phyloP scores from a whole-genome alignment of 2,113 vertebrate genomes.

The Rallus limicola region DNA sequence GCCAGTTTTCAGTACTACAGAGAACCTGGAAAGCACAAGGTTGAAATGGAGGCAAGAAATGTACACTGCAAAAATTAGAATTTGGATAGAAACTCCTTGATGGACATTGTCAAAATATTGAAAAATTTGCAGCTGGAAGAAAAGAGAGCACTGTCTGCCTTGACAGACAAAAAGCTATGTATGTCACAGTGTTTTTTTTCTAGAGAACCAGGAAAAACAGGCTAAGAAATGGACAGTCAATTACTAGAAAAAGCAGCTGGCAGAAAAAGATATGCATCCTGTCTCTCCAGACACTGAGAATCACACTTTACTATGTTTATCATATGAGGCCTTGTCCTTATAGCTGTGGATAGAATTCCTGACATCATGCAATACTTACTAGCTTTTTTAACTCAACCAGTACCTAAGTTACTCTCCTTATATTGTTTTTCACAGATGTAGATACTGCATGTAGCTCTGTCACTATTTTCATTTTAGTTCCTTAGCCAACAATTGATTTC shows the following conservation, averaged over 20 bases:
- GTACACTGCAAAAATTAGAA: background rate
- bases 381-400: background rate
- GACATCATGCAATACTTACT: background rate
- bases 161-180: background rate
- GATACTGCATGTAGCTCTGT: background rate
- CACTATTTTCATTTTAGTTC: background rate
- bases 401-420: background rate
- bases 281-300: background rate
- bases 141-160: background rate
- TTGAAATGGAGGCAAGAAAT: background rate
- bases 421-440: background rate
- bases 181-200: background rate
- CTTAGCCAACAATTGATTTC: background rate
- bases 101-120: background rate
- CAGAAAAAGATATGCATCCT: background rate
- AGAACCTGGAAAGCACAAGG: background rate
- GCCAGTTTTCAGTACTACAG: background rate
- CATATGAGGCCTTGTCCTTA: background rate
- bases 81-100: background rate
- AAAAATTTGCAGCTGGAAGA: background rate
- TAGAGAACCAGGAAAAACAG: background rate
- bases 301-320: background rate
- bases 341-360: background rate
- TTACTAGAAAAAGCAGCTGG: background rate
- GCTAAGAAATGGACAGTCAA: background rate